Evolutionary conservation across 2,113 vertebrate species (phyloP), one percentile per base, ranked within the genome.

Genomic region (Plecotus auritus): DNA sequence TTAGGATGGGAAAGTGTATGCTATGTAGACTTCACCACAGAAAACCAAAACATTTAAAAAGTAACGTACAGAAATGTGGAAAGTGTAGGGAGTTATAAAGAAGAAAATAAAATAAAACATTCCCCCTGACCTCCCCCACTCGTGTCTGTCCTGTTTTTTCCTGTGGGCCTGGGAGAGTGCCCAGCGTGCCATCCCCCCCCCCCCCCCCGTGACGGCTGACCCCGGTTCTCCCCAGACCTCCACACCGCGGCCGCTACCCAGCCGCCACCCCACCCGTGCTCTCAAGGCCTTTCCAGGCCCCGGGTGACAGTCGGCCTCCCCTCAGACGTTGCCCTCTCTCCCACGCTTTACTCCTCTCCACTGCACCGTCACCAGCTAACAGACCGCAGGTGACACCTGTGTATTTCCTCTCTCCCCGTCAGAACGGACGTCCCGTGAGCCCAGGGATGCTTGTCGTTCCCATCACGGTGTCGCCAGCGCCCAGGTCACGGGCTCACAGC

Each of bases 91-190:
- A 61, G 74, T 32, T 37, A 18, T 87, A 28, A 80, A 80, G 84
- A 45, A 49, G 73, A 13, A 64, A 32, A 70, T 13, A 32, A 54
- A 54, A 70, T 40, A 8, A 42, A 64, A 64, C 49, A 1, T 7
- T 2, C 4, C 30, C 69, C 13, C 30, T 4, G 23, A 56, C 23
- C 11, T 49, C 37, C 26, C 2, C 2, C 2, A 10, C 9, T 45
- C 73, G 0, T 61, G 47, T 18, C n/a, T n/a, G 5, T 26, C 35
- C 35, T 30, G 51, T 32, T 40, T 6, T 22, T n/a, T 32, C 2
- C 0, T 0, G 5, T 1, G n/a, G 49, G 64, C 17, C 40, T 2
- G 9, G 10, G 67, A 69, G 66, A 17, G 17, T 11, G 1, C 56
- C 51, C 42, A 1, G n/a, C 4, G 49, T 30, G 8, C 30, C 4